These are phyloP conservation scores for Sycobia sp. DNA, from an alignment of 1,140 invertebrate genomes.

Conservation along the genomic window DNA sequence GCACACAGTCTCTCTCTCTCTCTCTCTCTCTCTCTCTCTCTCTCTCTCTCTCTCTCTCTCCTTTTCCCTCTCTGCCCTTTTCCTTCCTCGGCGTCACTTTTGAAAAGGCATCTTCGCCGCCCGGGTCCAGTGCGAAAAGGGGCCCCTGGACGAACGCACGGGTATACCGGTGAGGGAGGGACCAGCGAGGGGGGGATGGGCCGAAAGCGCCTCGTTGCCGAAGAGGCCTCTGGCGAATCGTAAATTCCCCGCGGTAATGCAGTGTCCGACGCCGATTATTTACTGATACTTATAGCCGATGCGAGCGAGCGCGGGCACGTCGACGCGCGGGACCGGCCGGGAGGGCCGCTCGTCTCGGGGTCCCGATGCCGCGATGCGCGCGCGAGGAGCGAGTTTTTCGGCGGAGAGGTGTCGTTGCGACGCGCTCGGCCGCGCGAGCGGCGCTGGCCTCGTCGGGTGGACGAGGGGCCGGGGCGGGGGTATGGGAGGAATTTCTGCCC, in stretches of 20 bases:
- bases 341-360: too few relatives aligned
- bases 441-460: background rate
- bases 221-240: slow-evolving; percentile 49
- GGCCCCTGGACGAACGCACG: slow-evolving; percentile 47
- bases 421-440: background rate
- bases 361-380: too few relatives aligned
- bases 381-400: too few relatives aligned
- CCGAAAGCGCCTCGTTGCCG: too few relatives aligned
- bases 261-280: slow-evolving; percentile 59
- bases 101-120: slow-evolving; percentile 38
- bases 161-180: background rate
- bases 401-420: background rate
- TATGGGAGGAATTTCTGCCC: too few relatives aligned
- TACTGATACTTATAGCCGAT: slow-evolving; percentile 53
- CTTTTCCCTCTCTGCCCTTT: slow-evolving; percentile 4
- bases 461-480: background rate
- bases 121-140: slow-evolving; percentile 31
- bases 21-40: slow-evolving; percentile 16
- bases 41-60: slow-evolving; percentile 21
- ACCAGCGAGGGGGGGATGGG: too few relatives aligned
- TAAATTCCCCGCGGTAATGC: slow-evolving; percentile 58
- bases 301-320: too few relatives aligned
- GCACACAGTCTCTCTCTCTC: slow-evolving; percentile 18
- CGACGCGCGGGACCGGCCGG: too few relatives aligned
- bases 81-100: too few relatives aligned